Conservation (phyloP, 2,113 vertebrate genomes). For the Microcebus lehilahytsara region DNA sequence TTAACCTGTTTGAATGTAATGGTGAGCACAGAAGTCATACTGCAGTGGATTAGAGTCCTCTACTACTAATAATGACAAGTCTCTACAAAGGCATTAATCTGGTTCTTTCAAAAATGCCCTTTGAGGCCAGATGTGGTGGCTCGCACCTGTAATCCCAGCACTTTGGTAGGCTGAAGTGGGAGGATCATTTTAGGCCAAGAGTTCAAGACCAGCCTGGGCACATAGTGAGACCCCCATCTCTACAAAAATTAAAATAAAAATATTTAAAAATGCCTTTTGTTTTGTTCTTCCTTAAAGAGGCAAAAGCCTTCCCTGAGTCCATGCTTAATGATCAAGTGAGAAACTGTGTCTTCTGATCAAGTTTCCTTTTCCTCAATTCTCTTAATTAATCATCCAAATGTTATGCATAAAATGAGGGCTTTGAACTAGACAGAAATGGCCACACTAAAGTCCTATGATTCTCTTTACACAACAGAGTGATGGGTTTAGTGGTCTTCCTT, state of each 20-base stretch:
- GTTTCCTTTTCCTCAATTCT: not conserved
- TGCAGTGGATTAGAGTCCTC: not conserved
- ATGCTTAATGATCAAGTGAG: not conserved
- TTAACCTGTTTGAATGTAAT: not conserved
- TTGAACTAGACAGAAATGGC: not conserved
- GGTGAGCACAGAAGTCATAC: not conserved
- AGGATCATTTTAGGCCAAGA: no score
- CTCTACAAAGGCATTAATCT: not conserved
- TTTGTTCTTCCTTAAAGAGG: not conserved
- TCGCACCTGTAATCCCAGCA: no score
- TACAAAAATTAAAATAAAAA: no score
- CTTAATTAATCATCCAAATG: not conserved
- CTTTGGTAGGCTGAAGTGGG: no score
- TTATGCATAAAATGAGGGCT: not conserved
- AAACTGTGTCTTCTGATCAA: not conserved
- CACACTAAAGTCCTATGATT: not conserved
- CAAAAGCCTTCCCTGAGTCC: not conserved
- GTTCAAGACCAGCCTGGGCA: no score
- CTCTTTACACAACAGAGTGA: not conserved
- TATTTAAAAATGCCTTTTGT: no score
- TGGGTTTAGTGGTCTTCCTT: not conserved
- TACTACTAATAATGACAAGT: not conserved
- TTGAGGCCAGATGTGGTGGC: not conserved
- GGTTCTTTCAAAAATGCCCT: not conserved
- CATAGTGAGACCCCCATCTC: no score